Conservation (phyloP, 2,797 vertebrate genomes). For the Melanotaenia nigrans region DNA sequence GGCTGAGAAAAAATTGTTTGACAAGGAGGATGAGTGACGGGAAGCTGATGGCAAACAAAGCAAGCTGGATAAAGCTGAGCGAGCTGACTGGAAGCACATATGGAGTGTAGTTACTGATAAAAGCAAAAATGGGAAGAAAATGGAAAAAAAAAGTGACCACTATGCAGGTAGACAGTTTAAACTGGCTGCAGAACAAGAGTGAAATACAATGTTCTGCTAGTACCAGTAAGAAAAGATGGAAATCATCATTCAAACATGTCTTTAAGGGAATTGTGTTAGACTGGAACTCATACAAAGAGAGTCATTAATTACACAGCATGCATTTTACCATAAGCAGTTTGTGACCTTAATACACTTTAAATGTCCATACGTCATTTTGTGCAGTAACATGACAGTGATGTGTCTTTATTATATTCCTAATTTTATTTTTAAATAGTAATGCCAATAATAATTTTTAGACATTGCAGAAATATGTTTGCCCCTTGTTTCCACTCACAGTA, state of each 20-base stretch:
- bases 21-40: conserved; percentile 10
- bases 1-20: background rate
- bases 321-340: no score
- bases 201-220: background rate
- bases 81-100: background rate
- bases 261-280: background rate
- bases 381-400: background rate
- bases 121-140: background rate
- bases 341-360: background rate
- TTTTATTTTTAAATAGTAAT: background rate
- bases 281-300: background rate
- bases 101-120: background rate
- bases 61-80: conserved; percentile 9
- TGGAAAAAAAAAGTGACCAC: background rate
- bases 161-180: background rate
- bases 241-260: no score
- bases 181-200: background rate
- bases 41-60: conserved; percentile 11
- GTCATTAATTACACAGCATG: background rate
- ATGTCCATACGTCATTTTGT: background rate
- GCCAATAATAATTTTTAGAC: background rate
- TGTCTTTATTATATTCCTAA: background rate
- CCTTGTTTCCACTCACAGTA: conserved; percentile 7
- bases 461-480: background rate
- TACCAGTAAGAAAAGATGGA: background rate